Base-by-base conservation (phyloP, 2,113 vertebrate species). In the Paramisgurnus dabryanus region DNA sequence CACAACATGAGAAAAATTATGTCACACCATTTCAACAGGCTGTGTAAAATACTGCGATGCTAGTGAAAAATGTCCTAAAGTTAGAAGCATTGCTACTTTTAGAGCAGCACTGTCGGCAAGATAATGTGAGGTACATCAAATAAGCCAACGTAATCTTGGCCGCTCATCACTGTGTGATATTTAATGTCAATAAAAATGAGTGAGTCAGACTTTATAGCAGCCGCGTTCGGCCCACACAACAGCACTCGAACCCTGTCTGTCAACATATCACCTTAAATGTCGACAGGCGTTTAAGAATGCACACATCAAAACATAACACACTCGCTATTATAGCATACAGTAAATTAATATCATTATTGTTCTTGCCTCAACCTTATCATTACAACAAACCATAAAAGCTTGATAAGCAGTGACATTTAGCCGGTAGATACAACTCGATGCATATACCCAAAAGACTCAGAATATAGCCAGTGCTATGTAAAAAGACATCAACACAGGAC, bases 271-370 rank as follows among this genome's bases (percentile, higher is more conserved):
- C 73, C 41, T 45, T 61, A 45, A 53, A 74, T 17, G 50, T 73
- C 17, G 11, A 53, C 34, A 69, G 45, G 13, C 17, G 1, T 41
- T 73, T 60, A 58, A 60, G 55, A 15, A 73, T 60, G 22, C 49
- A 65, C 67, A 68, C 10, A 80, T 86, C 22, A 90, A 15, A 65
- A 68, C 69, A 43, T 17, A 15, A 71, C 55, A 43, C 71, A 22
- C 71, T 22, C n/a, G 9, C 0, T 57, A 72, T 58, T 58, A 70
- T n/a, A 58, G 13, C 6, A 18, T n/a, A 58, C 18, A 17, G 6
- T n/a, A 7, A 58, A 47, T 47, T 47, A 47, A 34, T 34, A 34
- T 34, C 27, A 34, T 34, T 34, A 34, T 34, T 34, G 27, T 34
- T 34, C 27, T 34, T 3, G 3, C 27, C 27, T 34, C 27, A 34